Conservation (phyloP, 2,888 invertebrate species). For the Linyphia triangularis region DNA sequence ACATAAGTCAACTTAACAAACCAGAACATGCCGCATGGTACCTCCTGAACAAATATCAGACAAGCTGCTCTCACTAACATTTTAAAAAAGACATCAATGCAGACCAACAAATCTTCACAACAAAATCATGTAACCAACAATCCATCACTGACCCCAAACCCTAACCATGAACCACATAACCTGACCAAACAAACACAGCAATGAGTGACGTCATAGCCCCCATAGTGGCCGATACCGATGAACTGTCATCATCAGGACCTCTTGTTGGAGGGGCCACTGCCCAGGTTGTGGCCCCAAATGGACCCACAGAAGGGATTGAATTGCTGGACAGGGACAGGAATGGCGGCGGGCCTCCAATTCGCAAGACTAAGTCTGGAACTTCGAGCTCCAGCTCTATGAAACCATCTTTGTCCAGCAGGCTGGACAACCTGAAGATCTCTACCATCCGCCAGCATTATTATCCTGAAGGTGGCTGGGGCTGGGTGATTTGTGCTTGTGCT, state of each 20-base stretch:
- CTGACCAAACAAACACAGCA: conserved; percentile 6
- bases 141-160: background rate
- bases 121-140: background rate
- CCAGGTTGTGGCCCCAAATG: conserved; percentile 28
- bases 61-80: too few species aligned
- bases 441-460: conserved; percentile 91
- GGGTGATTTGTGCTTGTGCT: conserved; percentile 88
- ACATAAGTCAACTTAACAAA: too few species aligned
- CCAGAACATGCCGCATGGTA: too few species aligned
- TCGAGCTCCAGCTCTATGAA: conserved; percentile 61
- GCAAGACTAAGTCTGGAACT: conserved; percentile 48
- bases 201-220: conserved; percentile 72
- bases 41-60: too few species aligned
- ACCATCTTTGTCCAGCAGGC: conserved; percentile 60
- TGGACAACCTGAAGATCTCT: conserved; percentile 74
- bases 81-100: too few species aligned
- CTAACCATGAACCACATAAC: conserved; percentile 51
- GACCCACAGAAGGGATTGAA: conserved; percentile 23
- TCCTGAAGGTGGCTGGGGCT: conserved; percentile 93
- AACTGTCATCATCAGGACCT: conserved; percentile 39
- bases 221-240: conserved; percentile 60
- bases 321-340: conserved; percentile 2
- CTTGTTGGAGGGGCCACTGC: background rate
- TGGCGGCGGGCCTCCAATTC: conserved; percentile 3
- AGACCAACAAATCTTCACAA: background rate